These are phyloP conservation scores for Paracentrotus lividus DNA, from an alignment of 53 echinoderm and acorn worm genomes.

Conservation along the genomic window DNA sequence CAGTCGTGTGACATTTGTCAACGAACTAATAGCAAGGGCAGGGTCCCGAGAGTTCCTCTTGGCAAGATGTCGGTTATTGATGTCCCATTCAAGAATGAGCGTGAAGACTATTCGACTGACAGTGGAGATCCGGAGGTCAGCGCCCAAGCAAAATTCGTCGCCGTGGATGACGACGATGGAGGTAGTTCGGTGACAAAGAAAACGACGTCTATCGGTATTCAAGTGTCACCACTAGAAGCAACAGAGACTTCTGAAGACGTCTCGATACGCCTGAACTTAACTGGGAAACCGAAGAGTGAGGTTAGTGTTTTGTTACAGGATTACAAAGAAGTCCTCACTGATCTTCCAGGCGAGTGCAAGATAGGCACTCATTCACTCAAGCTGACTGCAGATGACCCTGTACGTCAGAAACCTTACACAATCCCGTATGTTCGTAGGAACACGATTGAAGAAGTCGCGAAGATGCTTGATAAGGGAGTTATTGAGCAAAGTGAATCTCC, in stretches of 20 bases:
- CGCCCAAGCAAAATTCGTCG: background rate
- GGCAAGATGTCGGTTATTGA: constrained; percentile 64
- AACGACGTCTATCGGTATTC: background rate
- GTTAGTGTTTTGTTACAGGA: too few species aligned
- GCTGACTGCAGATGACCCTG: constrained; percentile 64
- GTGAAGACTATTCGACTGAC: background rate
- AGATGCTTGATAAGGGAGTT: constrained; percentile 75
- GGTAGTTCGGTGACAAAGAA: background rate
- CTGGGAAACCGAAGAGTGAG: too few species aligned
- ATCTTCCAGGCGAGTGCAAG: constrained; percentile 72
- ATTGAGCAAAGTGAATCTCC: constrained; percentile 74
- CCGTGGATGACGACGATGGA: background rate
- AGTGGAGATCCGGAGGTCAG: background rate
- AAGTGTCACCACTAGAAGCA: constrained; percentile 45
- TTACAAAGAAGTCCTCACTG: constrained; percentile 75
- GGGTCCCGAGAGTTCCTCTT: constrained; percentile 58
- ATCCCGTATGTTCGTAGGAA: constrained; percentile 68
- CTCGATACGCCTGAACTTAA: too few species aligned
- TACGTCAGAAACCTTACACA: constrained; percentile 70
- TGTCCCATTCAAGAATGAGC: constrained; percentile 51
- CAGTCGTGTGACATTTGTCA: constrained; percentile 71
- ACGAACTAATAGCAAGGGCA: constrained; percentile 55
- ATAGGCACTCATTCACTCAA: constrained; percentile 71
- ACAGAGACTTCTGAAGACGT: constrained; percentile 74
- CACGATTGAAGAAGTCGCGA: constrained; percentile 63